Base-by-base conservation (phyloP, 2,113 vertebrate genomes). In the Helogale parvula region DNA sequence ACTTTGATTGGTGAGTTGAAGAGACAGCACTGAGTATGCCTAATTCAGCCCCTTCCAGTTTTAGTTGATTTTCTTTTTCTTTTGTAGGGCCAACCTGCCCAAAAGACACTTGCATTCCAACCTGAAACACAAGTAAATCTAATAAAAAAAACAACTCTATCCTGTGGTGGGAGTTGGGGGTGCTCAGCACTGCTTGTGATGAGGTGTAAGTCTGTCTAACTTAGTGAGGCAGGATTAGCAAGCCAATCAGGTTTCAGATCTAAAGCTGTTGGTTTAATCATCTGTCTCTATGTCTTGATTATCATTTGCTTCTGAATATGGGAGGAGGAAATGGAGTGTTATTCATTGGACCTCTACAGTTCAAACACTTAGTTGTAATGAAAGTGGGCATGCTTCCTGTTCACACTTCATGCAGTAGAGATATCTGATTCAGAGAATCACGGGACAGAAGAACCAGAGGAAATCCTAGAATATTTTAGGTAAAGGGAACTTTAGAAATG, bases 401-500 rank as follows among this genome's bases (percentile, higher is more conserved):
- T 41, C 52, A 87, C 63, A 35, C 19, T 45, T 8, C 14, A 33
- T 65, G 8, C 7, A 80, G 31, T 12, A 72, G 31, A 82, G 38
- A 76, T 38, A 74, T 19, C 31, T 50, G 50, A 8, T 16, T 76
- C 19, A 87, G 33, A 76, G 19, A 80, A 17, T 38, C 69, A 71
- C 35, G 79, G 31, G 6, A 4, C 19, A 79, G 23, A 93, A 96
- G 52, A 96, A 38, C 4, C 27, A 91, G 14, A 77, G 33, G 52
- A 92, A 90, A 96, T 84, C 77, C 77, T 80, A 63, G 76, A 84
- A 33, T 16, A 11, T 80, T 88, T 81, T 71, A 89, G 74, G 68
- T 65, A 82, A 68, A 65, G 31, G 14, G 27, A 66, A 68, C n/a
- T 84, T 93, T 81, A 94, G 47, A 97, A 95, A 88, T n/a, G 45